phyloP scores from a whole-genome alignment of 2,113 vertebrate species.

The Drymodes brunneopygia region DNA sequence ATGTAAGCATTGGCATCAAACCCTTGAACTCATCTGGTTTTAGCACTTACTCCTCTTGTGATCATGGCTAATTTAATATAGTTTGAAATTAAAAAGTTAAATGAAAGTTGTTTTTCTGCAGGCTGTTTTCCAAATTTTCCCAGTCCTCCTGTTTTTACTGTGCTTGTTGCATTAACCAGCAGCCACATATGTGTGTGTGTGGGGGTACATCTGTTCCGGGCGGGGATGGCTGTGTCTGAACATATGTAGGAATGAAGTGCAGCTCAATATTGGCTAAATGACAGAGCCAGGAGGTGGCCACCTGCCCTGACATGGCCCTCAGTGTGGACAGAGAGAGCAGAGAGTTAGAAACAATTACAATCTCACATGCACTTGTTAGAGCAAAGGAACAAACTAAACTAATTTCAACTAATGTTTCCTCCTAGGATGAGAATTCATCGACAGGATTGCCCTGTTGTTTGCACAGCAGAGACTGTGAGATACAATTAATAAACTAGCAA shows the following conservation, averaged over 20 bases:
- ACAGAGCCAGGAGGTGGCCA: constrained; percentile 30
- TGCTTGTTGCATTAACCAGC: not conserved
- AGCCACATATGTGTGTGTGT: not conserved
- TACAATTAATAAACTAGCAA: not conserved
- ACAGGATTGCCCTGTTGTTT: constrained; percentile 29
- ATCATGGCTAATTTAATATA: not conserved
- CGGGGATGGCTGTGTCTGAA: not conserved
- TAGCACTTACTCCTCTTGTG: not conserved
- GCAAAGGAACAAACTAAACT: constrained; percentile 35
- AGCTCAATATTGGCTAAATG: not conserved
- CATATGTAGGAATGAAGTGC: constrained; percentile 30
- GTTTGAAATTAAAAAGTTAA: constrained; percentile 17
- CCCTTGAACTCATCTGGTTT: not conserved
- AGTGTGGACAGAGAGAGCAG: not conserved
- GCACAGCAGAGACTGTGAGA: not conserved
- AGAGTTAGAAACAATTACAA: not conserved
- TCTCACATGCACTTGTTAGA: not conserved
- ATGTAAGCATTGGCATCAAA: fast-evolving
- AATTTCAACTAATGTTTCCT: constrained; percentile 41
- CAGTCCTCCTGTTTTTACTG: not conserved
- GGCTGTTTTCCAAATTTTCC: constrained; percentile 14
- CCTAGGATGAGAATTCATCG: constrained; percentile 23
- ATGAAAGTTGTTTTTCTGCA: constrained; percentile 25
- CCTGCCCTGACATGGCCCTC: not conserved
- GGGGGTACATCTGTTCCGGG: constrained; percentile 11